Evolutionary conservation across 2,113 vertebrate genomes (phyloP).

Genomic region (Sebastes schlegelii): DNA sequence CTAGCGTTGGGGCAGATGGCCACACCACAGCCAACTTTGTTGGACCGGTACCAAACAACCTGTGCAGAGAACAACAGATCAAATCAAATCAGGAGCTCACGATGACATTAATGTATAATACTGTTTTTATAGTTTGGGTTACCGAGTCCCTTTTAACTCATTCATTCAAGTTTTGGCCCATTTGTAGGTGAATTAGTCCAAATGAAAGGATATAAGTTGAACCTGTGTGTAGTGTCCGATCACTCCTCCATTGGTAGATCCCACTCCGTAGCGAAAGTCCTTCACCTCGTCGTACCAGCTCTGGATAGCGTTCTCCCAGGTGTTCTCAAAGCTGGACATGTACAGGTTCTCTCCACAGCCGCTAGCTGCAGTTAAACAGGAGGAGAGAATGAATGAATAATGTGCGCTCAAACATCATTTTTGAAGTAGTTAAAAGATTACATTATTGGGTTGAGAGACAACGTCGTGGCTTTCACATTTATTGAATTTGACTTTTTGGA

Average conservation of each 20-base stretch:
- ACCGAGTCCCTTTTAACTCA: no score
- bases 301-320: conserved; percentile 61
- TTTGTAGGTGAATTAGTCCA: background rate
- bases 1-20: conserved; percentile 63
- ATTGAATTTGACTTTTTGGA: background rate
- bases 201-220: background rate
- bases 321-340: conserved; percentile 48
- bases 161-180: background rate
- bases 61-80: conserved; percentile 27
- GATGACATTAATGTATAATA: no score
- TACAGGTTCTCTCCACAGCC: conserved; percentile 78
- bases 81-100: background rate
- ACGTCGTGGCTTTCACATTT: no score
- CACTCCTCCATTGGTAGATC: conserved; percentile 59
- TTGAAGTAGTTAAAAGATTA: background rate
- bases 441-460: background rate
- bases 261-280: conserved; percentile 67
- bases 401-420: background rate
- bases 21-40: conserved; percentile 73
- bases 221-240: conserved; percentile 79
- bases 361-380: conserved; percentile 44
- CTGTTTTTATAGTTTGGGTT: background rate
- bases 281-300: conserved; percentile 72
- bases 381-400: background rate
- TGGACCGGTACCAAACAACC: conserved; percentile 76